phyloP scores from a whole-genome alignment of 2,888 invertebrate genomes.

The Aphodius granarius region DNA sequence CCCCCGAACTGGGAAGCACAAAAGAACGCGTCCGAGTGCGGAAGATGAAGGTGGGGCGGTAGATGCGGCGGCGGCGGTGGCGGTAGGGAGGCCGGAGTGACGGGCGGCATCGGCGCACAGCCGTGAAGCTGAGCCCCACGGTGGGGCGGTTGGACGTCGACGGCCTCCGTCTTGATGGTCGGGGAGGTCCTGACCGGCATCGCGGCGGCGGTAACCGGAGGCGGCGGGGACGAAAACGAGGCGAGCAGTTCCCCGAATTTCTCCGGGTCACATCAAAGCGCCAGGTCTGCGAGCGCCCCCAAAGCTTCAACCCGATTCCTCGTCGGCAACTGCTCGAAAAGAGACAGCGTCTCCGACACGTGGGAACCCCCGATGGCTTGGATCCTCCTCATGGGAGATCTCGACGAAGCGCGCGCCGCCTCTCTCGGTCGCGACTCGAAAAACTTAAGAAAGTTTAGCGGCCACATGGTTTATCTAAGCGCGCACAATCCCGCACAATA shows the following conservation, averaged over 20 bases:
- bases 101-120: slow-evolving; percentile 39
- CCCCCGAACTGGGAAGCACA: slow-evolving; percentile 58
- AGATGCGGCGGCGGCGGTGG: slow-evolving; percentile 35
- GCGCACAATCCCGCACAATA: background rate
- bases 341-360: slow-evolving; percentile 10
- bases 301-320: slow-evolving; percentile 18
- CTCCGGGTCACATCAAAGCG: slow-evolving; percentile 14
- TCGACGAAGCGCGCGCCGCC: background rate
- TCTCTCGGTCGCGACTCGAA: slow-evolving; percentile 1
- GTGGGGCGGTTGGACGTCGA: background rate
- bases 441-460: slow-evolving; percentile 10
- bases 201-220: slow-evolving; percentile 42
- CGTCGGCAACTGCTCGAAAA: slow-evolving; percentile 11
- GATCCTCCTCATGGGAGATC: background rate
- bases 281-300: slow-evolving; percentile 11
- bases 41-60: slow-evolving; percentile 43
- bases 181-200: slow-evolving; percentile 32
- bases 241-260: slow-evolving; percentile 12
- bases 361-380: slow-evolving; percentile 8
- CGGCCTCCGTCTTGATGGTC: slow-evolving; percentile 10
- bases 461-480: background rate
- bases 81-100: slow-evolving; percentile 27
- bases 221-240: slow-evolving; percentile 47
- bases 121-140: background rate
- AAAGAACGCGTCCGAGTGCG: slow-evolving; percentile 59